Evolutionary conservation across 2,888 invertebrate genomes (phyloP), one percentile per base, ranked within the genome.

Genomic region (Phyllotreta striolata): DNA sequence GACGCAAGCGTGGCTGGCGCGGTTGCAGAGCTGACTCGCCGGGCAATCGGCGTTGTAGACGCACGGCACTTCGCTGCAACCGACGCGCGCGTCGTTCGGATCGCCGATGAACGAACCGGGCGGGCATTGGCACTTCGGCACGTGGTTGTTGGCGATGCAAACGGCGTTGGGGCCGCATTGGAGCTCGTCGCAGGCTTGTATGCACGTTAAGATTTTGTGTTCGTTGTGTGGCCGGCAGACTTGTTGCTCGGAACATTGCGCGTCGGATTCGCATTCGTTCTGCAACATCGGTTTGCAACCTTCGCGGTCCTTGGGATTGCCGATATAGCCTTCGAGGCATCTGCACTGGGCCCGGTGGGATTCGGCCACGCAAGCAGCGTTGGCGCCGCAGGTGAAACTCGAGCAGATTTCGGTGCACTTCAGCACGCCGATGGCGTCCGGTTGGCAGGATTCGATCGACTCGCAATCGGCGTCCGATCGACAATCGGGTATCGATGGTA

Each of bases 61-160:
- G 77, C 94, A 95, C 3, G 93, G 91, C 5, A 94, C 93, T 61
- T 89, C 85, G 81, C 89, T 86, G 76, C 93, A 93, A 57, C 94
- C 93, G 63, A 85, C 85, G 63, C 85, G 83, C 1, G 87, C 81
- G 78, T 94, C 92, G 76, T 90, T 89, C 0, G 95, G 93, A 83
- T 95, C 91, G 2, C 95, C 95, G 7, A 92, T 90, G 78, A 88
- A 95, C 0, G 91, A 88, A 12, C 95, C 95, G 6, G 91, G 89
- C 12, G 95, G 95, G 77, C 96, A 96, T 74, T 93, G 92, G 76
- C 96, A 96, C 79, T 92, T 91, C 0, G 93, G 91, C 9, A 90
- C 90, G 78, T 96, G 95, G 76, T 95, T 95, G 74, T 95, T 93
- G 1, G 93, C 92, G 6, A 94, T 87, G 77, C 96, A 96, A 12